phyloP scores from a whole-genome alignment of 2,888 invertebrate genomes.

The Acrobeloides nanus region DNA sequence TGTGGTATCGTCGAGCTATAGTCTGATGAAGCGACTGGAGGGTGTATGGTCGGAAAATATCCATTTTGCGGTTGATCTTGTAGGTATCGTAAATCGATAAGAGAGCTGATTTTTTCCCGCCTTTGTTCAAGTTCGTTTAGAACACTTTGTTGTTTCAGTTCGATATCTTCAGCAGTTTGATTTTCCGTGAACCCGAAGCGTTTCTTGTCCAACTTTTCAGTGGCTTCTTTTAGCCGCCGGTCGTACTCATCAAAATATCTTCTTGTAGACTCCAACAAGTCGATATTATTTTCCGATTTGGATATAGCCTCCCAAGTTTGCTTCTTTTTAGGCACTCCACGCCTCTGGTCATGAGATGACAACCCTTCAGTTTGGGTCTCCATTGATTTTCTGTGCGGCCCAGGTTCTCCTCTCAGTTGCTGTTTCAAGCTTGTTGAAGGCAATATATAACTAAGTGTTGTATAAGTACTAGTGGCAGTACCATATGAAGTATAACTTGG shows the following conservation, averaged over 20 bases:
- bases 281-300: slow-evolving; percentile 13
- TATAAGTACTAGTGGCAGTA: too few species aligned
- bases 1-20: slow-evolving; percentile 33
- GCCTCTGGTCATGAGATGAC: too few species aligned
- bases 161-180: slow-evolving; percentile 55
- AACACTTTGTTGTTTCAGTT: slow-evolving; percentile 62
- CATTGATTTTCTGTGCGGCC: too few species aligned
- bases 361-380: too few species aligned
- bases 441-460: too few species aligned
- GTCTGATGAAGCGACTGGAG: too few species aligned
- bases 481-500: not conserved
- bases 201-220: slow-evolving; percentile 17
- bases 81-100: slow-evolving; percentile 31
- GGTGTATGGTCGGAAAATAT: too few species aligned
- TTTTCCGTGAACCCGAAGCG: slow-evolving; percentile 29
- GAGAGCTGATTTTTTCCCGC: slow-evolving; percentile 60
- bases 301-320: too few species aligned
- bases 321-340: too few species aligned
- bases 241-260: slow-evolving; percentile 48
- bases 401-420: slow-evolving; percentile 20
- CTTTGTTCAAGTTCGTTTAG: slow-evolving; percentile 62
- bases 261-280: slow-evolving; percentile 39
- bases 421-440: slow-evolving; percentile 24
- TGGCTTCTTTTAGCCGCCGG: slow-evolving; percentile 35
- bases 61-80: slow-evolving; percentile 8